Conservation (phyloP, 2,888 invertebrate species). For the Orthosia cruda region DNA sequence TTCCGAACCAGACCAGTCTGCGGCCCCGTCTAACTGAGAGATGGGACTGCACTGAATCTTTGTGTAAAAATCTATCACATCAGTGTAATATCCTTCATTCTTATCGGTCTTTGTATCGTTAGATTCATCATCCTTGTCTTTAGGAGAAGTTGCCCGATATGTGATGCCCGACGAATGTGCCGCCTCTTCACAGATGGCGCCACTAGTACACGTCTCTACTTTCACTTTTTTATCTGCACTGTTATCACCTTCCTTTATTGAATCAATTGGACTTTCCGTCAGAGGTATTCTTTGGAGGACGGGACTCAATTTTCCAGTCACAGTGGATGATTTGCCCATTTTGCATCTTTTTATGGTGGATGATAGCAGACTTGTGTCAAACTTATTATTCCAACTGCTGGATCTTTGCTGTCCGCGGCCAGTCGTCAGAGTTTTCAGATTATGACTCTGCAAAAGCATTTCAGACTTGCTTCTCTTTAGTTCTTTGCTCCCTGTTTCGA, state of each 20-base stretch:
- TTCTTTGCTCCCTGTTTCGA: constrained; percentile 91
- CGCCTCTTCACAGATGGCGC: constrained; percentile 82
- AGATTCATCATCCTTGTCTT: constrained; percentile 85
- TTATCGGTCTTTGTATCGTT: constrained; percentile 84
- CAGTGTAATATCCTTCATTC: constrained; percentile 87
- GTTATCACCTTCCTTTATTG: constrained; percentile 83
- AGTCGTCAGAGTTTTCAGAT: constrained; percentile 88
- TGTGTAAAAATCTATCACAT: constrained; percentile 91
- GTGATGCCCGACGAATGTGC: constrained; percentile 89
- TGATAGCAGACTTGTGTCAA: constrained; percentile 92
- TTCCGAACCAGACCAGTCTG: constrained; percentile 93
- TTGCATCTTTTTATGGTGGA: constrained; percentile 94
- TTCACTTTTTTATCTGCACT: constrained; percentile 84
- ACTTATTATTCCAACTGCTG: constrained; percentile 94
- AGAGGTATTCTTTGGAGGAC: constrained; percentile 83
- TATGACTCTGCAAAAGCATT: constrained; percentile 90
- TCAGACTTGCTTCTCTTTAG: constrained; percentile 93
- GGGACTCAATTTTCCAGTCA: constrained; percentile 87
- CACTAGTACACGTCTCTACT: constrained; percentile 77
- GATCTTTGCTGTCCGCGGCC: constrained; percentile 93
- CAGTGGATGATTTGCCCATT: constrained; percentile 89
- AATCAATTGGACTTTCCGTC: constrained; percentile 81
- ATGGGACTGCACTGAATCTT: constrained; percentile 92
- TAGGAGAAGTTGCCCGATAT: constrained; percentile 84
- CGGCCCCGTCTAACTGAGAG: constrained; percentile 94